Base-by-base conservation (phyloP, 2,113 vertebrate species). In the Oreotrochilus melanogaster region DNA sequence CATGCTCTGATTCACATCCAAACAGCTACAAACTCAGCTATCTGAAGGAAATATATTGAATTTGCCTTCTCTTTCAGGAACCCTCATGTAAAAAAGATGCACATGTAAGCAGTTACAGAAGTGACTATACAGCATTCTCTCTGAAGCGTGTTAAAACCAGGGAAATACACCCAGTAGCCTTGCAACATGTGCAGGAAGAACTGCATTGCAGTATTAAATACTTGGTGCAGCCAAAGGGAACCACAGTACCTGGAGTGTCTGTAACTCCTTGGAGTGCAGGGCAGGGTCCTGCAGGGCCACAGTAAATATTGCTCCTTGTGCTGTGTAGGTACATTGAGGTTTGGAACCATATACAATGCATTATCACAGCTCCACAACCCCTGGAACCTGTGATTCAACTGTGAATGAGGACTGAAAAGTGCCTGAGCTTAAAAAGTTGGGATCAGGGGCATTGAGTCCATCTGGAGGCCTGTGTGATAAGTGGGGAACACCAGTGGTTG, bases 11-110 rank as follows among this genome's bases (percentile, higher is more conserved):
- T 78, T 96, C 72, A 75, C 57, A 90, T 50, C 50, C 75, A 72
- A 94, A 78, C 14, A 66, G 54, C 54, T 28, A 54, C 42, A 79
- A 88, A 80, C 60, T 78, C 88, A 93, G 75, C 85, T 94, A 71
- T 12, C 9, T 8, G 54, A 74, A 86, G 33, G 60, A 90, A 95
- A 66, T 45, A 16, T 0, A 0, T 19, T 50, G 67, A 39, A 45
- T 67, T 78, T 56, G 60, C 60, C 43, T 88, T 50, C 64, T 58
- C 42, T 35, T 37, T 56, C 88, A 66, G 65, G 47, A 78, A 81
- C 17, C n/a, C 33, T 39, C 5, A 3, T 0, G 23, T 30, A 72
- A 58, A 48, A 71, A 72, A 72, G 62, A 93, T 2, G 56, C 69
- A 71, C 18, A 45, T 4, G 25, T 22, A 70, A 86, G 75, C 72